phyloP scores from a whole-genome alignment of 2,113 vertebrate species.

The Fregata magnificens region DNA sequence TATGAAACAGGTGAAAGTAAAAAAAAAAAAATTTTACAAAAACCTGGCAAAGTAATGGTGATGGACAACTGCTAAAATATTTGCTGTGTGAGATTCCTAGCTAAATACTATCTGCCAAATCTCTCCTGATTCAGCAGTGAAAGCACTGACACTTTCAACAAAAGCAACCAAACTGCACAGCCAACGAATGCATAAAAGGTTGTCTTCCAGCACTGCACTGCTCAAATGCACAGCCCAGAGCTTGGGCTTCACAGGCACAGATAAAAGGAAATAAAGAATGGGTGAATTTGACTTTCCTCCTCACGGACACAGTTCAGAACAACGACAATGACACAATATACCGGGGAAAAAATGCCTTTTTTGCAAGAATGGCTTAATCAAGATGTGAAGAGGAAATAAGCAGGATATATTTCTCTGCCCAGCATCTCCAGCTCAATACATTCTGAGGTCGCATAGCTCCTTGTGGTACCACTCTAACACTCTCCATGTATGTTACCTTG shows the following conservation, averaged over 20 bases:
- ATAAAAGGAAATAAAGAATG: neutral
- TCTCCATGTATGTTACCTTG: neutral
- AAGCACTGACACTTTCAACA: neutral
- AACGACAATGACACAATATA: neutral
- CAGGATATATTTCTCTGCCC: neutral
- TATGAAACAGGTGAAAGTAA: neutral
- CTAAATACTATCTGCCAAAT: neutral
- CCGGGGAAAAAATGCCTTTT: neutral
- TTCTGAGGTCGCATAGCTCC: neutral
- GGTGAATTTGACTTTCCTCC: neutral
- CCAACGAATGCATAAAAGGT: neutral
- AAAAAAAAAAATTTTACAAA: neutral
- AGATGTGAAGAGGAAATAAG: neutral
- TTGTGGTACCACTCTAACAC: neutral
- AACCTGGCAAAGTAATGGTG: neutral
- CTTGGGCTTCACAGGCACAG: neutral
- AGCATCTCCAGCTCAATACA: neutral
- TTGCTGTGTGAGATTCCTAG: neutral
- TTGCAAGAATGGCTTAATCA: neutral
- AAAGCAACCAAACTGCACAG: neutral
- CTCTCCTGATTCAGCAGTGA: neutral
- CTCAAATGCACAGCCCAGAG: neutral
- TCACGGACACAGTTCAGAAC: neutral
- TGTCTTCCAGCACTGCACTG: neutral
- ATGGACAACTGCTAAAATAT: neutral